Evolutionary conservation across 2,888 invertebrate species (phyloP).

Genomic region (Pristionchus entomophagus): DNA sequence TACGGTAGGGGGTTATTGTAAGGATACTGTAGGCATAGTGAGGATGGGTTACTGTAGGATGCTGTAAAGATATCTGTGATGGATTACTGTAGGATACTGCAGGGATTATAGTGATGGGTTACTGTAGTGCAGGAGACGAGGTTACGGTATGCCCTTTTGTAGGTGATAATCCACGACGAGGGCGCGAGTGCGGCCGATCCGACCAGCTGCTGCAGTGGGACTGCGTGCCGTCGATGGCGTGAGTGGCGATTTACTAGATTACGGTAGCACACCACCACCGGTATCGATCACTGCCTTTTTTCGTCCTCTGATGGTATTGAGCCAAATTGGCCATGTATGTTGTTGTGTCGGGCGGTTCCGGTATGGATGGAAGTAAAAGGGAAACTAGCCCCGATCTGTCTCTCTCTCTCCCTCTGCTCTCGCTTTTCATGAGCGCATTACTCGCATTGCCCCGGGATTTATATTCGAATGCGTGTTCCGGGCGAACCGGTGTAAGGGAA

Average conservation of each 20-base stretch:
- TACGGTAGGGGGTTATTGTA: not conserved
- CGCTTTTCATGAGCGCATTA: slow-evolving; percentile 33
- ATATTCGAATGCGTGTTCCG: slow-evolving; percentile 4
- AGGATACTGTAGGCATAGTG: no score
- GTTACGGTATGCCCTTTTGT: no score
- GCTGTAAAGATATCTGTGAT: no score
- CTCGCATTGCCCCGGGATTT: not conserved
- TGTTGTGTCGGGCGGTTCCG: not conserved
- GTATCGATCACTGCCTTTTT: not conserved
- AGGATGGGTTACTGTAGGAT: no score
- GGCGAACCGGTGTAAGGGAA: not conserved
- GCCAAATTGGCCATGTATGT: not conserved
- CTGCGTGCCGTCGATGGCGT: slow-evolving; percentile 48
- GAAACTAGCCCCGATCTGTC: slow-evolving; percentile 38
- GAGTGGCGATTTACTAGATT: no score
- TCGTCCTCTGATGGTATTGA: not conserved
- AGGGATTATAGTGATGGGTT: not conserved
- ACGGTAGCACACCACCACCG: not conserved
- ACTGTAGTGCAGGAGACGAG: no score
- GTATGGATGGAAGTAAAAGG: slow-evolving; percentile 37
- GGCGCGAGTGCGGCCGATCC: not conserved
- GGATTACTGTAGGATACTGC: not conserved
- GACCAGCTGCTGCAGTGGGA: slow-evolving; percentile 32
- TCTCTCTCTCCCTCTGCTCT: slow-evolving; percentile 20
- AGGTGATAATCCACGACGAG: slow-evolving; percentile 44